Evolutionary conservation across 1,140 invertebrate species (phyloP), one percentile per base, ranked within the genome.

Genomic region (Drosophila trapezifrons): DNA sequence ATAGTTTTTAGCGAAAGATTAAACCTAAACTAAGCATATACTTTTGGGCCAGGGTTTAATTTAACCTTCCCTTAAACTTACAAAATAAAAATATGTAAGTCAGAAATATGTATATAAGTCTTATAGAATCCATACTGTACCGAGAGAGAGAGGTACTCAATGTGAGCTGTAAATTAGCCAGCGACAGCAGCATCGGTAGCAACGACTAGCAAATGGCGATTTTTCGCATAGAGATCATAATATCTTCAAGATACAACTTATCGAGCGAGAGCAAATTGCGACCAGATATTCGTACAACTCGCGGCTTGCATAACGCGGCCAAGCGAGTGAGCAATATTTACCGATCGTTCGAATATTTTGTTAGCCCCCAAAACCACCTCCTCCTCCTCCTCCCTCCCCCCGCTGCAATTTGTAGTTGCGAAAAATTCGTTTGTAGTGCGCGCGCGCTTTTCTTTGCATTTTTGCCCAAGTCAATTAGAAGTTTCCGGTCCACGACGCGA

Each of bases 201-300:
- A 64, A 49, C 17, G 42, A 76, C 56, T 54, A 72, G 55, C 74
- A 76, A 78, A 65, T 66, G 47, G 65, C 65, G 58, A 74, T 60
- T 87, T 86, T 86, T 86, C 83, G 83, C 83, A 87, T 81, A 89
- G 66, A 83, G 84, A 83, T 86, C 83, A 86, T 87, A 86, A 89
- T 83, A 89, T 80, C 76, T 73, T 76, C 64, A 65, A 86, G 71
- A 73, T 86, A 75, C 78, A 65, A 69, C 42, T 71, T 72, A 72
- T 71, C 64, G 52, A 20, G 37, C 38, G 55, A 62, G 62, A 58
- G 65, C 52, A 40, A 56, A 54, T 80, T 80, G 69, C 79, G 35
- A 62, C 45, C 27, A 67, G 64, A 49, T 40, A 40, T 54, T 54
- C 51, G 51, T 54, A 66, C 69, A 69, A 45, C 35, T 20, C 20